Evolutionary conservation across 2,113 vertebrate species (phyloP).

Genomic region (Pholis gunnellus): DNA sequence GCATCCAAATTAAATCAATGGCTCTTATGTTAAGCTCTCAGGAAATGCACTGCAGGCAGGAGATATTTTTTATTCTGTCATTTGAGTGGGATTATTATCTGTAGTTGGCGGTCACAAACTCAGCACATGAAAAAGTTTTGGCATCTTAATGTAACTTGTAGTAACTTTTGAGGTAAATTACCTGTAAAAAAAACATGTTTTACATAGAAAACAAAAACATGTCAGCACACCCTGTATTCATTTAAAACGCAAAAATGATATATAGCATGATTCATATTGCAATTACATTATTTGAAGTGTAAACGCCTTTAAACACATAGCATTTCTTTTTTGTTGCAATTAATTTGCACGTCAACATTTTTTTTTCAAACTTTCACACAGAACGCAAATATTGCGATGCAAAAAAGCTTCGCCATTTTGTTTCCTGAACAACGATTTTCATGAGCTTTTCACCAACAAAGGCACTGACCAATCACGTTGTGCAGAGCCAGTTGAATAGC

Average conservation of each 20-base stretch:
- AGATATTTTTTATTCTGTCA: conserved; percentile 54
- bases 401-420: no score
- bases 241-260: not conserved
- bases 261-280: not conserved
- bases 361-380: not conserved
- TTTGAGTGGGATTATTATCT: conserved; percentile 48
- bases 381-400: not conserved
- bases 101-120: conserved; percentile 8
- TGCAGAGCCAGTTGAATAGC: no score
- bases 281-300: not conserved
- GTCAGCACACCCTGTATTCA: not conserved
- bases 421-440: no score
- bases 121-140: not conserved
- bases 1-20: conserved; percentile 64
- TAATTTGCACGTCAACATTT: no score
- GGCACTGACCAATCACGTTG: no score
- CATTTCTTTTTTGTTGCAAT: no score
- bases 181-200: not conserved
- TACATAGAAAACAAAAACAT: not conserved
- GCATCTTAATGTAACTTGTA: not conserved
- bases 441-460: no score
- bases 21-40: conserved; percentile 54
- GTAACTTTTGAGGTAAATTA: not conserved
- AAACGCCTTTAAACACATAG: not conserved
- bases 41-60: conserved; percentile 58